Evolutionary conservation across 2,113 vertebrate genomes (phyloP).

Genomic region (Acrocephalus kingi): DNA sequence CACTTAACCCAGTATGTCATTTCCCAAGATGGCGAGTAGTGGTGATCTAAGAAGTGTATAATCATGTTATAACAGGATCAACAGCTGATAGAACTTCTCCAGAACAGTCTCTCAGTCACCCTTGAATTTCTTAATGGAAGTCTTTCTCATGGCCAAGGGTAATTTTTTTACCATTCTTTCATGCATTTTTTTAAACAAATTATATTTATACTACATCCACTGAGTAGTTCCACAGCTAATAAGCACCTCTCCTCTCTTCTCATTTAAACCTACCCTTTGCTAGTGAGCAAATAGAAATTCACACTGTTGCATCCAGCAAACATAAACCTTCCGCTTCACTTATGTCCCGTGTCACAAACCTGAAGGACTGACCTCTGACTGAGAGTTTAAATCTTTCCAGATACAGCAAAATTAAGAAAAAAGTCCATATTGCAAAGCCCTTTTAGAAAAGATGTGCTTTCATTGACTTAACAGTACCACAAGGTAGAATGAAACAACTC

Average conservation of each 20-base stretch:
- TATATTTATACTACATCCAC: background rate
- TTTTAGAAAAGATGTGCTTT: background rate
- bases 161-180: background rate
- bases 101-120: background rate
- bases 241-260: background rate
- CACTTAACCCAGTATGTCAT: background rate
- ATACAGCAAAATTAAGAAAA: background rate
- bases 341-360: background rate
- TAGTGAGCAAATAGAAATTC: background rate
- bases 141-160: background rate
- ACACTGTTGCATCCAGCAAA: background rate
- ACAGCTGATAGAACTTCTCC: background rate
- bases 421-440: background rate
- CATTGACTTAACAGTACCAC: background rate
- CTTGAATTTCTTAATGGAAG: background rate
- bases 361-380: background rate
- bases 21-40: background rate
- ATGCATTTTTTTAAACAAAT: background rate
- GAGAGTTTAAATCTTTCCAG: background rate
- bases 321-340: background rate
- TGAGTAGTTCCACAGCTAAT: background rate
- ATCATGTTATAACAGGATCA: background rate
- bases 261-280: background rate
- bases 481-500: background rate
- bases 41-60: background rate